A percentile compares a stretch with the other conserved stretches of the same genome.
These are phyloP conservation scores for Piprites chloris DNA, from an alignment of 2,113 vertebrate genomes.

Conservation along the genomic window DNA sequence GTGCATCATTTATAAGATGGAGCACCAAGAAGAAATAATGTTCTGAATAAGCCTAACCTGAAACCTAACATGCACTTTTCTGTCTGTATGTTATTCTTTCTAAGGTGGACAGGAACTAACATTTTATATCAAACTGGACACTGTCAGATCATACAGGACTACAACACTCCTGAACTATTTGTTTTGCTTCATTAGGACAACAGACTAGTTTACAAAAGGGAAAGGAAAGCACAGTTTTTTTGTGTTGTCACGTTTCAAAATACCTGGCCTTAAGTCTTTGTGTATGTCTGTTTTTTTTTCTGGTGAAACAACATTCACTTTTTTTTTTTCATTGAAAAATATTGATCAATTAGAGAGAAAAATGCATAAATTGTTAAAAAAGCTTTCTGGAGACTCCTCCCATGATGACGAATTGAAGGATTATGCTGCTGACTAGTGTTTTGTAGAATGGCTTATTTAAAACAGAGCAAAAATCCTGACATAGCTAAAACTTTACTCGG, in stretches of 20 bases:
- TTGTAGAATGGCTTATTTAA: neutral
- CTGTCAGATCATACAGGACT: neutral
- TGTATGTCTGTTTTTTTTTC: neutral
- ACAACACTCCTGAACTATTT: neutral
- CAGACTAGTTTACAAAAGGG: neutral
- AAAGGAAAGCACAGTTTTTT: neutral
- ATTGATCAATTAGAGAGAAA: neutral
- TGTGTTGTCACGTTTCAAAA: neutral
- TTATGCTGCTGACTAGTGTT: neutral
- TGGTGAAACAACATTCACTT: neutral
- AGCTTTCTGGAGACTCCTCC: neutral
- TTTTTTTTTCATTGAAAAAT: neutral
- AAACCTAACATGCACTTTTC: neutral
- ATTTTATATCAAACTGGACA: neutral
- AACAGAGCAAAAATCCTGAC: conserved; percentile 28
- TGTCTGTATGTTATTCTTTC: neutral
- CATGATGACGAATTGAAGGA: neutral
- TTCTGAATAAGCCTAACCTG: neutral
- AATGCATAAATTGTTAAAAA: neutral
- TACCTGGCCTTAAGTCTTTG: neutral
- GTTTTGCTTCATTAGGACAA: neutral
- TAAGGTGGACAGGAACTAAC: neutral
- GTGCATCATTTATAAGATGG: neutral
- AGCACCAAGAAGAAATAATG: neutral
- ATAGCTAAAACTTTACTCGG: neutral